Percentiles rank a stretch among this genome's conserved stretches.
Conservation (phyloP, 2,888 invertebrate genomes). For the Priocnemis perturbator region DNA sequence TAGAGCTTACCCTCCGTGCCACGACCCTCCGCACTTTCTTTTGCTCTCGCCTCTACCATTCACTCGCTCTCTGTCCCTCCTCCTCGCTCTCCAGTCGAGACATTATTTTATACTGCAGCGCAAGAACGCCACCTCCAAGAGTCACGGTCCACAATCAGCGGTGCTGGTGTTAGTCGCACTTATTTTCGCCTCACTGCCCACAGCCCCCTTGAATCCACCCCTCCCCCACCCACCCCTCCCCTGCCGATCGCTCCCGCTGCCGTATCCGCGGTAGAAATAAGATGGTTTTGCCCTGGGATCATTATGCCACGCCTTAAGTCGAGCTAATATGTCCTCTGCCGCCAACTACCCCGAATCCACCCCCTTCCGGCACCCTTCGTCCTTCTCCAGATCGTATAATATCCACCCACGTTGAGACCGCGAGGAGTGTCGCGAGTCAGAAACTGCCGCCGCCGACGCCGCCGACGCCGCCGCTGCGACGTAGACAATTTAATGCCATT, state of each 20-base stretch:
- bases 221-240: conserved; percentile 16
- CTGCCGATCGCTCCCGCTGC: conserved; percentile 17
- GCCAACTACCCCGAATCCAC: conserved; percentile 41
- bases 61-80: conserved; percentile 24
- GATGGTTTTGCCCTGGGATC: conserved; percentile 69
- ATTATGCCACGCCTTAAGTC: conserved; percentile 74
- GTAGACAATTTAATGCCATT: conserved; percentile 72
- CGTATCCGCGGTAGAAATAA: conserved; percentile 52
- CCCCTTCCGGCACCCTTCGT: conserved; percentile 37
- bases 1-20: conserved; percentile 59
- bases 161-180: conserved; percentile 69
- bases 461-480: conserved; percentile 60
- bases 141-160: conserved; percentile 69
- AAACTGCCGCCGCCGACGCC: conserved; percentile 48
- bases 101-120: conserved; percentile 63
- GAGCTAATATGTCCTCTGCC: conserved; percentile 72
- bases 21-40: conserved; percentile 10
- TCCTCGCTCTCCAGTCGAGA: conserved; percentile 35
- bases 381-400: conserved; percentile 36
- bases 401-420: conserved; percentile 38
- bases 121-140: conserved; percentile 43
- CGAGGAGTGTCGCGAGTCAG: conserved; percentile 49
- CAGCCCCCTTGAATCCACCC: conserved; percentile 44
- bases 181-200: conserved; percentile 70
- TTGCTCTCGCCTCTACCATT: conserved; percentile 11